Conservation (phyloP, 2,113 vertebrate genomes). For the Mionectes macconnelli region DNA sequence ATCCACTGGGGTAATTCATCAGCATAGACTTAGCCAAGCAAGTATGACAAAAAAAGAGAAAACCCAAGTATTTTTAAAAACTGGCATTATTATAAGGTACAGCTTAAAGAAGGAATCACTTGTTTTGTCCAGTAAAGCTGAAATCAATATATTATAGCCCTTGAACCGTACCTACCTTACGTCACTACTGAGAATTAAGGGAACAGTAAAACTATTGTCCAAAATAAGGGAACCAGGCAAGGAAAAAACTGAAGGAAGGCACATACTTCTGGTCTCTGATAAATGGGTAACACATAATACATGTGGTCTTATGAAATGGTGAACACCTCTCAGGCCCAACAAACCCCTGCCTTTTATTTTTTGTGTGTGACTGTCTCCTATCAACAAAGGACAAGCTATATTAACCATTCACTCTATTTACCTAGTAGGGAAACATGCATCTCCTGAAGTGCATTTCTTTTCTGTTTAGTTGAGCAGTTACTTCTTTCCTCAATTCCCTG, state of each 20-base stretch:
- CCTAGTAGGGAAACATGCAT: rapidly evolving
- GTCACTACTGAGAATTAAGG: neutral
- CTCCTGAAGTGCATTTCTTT: neutral
- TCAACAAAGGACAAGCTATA: neutral
- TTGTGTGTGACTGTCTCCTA: neutral
- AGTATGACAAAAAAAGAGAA: neutral
- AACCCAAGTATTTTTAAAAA: neutral
- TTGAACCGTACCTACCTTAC: neutral
- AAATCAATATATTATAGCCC: neutral
- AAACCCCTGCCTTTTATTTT: neutral
- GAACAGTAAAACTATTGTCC: neutral
- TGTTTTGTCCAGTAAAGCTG: neutral
- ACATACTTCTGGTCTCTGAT: neutral
- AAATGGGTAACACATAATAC: neutral
- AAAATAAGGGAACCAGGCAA: neutral
- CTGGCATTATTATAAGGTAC: neutral
- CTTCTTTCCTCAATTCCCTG: neutral
- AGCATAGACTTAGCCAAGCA: neutral
- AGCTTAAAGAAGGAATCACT: neutral
- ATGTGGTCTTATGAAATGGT: neutral
- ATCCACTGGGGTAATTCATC: neutral
- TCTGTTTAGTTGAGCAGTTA: neutral
- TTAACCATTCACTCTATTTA: neutral
- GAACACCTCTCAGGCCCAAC: neutral
- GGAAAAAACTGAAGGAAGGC: neutral